These are phyloP conservation scores for Nibea coibor DNA, from an alignment of 2,113 vertebrate species.

Conservation along the genomic window DNA sequence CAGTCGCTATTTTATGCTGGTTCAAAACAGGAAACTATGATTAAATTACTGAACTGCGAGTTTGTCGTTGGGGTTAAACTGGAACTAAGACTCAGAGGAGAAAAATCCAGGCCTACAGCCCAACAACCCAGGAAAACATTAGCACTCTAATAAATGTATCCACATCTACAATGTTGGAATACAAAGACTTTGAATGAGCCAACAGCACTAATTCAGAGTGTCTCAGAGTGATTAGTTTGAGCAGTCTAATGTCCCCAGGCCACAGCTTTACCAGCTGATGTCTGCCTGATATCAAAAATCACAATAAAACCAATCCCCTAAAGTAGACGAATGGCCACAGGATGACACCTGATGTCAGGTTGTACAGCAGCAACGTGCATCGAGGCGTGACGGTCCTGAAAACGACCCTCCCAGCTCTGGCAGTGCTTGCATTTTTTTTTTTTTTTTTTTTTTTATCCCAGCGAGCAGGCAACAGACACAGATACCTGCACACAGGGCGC, in stretches of 20 bases:
- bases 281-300: slow-evolving; percentile 32
- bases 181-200: not conserved
- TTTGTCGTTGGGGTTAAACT: not conserved
- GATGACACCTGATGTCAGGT: slow-evolving; percentile 50
- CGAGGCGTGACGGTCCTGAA: not conserved
- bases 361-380: not conserved
- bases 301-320: slow-evolving; percentile 45
- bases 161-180: slow-evolving; percentile 6
- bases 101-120: no score
- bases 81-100: not conserved
- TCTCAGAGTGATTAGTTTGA: slow-evolving; percentile 7
- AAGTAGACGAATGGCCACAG: slow-evolving; percentile 35
- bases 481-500: slow-evolving; percentile 29
- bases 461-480: not conserved
- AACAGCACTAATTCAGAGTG: not conserved
- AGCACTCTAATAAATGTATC: not conserved
- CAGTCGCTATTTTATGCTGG: not conserved
- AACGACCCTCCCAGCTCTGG: not conserved
- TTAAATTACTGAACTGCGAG: not conserved
- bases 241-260: not conserved
- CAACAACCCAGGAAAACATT: no score
- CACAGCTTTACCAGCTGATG: slow-evolving; percentile 33
- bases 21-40: not conserved
- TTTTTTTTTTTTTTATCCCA: not conserved
- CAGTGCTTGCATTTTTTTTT: slow-evolving; percentile 6